Conservation (phyloP, 2,797 vertebrate species). For the Sebastes elongatus region DNA sequence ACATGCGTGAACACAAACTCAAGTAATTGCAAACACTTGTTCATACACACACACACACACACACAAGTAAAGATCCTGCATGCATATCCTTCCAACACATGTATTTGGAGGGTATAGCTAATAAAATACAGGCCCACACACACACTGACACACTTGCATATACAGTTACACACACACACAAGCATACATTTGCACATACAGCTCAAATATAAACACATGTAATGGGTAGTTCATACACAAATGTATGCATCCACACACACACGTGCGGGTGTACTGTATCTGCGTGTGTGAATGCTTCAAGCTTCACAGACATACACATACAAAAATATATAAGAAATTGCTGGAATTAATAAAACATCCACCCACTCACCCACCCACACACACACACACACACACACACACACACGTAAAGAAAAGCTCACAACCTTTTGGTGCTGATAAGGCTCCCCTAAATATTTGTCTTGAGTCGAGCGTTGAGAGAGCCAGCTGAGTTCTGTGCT, state of each 20-base stretch:
- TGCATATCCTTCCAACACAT: constrained; percentile 1
- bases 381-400: background rate
- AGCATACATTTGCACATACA: background rate
- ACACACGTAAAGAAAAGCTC: background rate
- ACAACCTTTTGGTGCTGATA: constrained; percentile 48
- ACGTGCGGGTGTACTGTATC: background rate
- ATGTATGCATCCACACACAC: background rate
- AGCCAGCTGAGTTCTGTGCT: constrained; percentile 30
- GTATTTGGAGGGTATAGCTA: constrained; percentile 1
- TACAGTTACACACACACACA: background rate
- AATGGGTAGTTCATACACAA: background rate
- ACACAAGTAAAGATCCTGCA: background rate
- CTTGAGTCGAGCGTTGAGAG: constrained; percentile 33
- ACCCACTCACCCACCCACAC: too few relatives aligned
- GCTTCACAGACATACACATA: background rate
- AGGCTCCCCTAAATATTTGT: constrained; percentile 65
- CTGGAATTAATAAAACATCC: background rate
- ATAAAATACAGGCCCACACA: constrained; percentile 31
- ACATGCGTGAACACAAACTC: constrained; percentile 69
- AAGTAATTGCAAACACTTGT: constrained; percentile 48
- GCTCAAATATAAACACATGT: constrained; percentile 17
- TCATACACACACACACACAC: constrained; percentile 7
- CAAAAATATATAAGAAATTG: background rate
- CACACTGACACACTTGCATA: background rate
- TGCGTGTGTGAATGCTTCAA: background rate